These are phyloP conservation scores for Frankliniella intonsa DNA, from an alignment of 2,888 invertebrate species.

Conservation along the genomic window DNA sequence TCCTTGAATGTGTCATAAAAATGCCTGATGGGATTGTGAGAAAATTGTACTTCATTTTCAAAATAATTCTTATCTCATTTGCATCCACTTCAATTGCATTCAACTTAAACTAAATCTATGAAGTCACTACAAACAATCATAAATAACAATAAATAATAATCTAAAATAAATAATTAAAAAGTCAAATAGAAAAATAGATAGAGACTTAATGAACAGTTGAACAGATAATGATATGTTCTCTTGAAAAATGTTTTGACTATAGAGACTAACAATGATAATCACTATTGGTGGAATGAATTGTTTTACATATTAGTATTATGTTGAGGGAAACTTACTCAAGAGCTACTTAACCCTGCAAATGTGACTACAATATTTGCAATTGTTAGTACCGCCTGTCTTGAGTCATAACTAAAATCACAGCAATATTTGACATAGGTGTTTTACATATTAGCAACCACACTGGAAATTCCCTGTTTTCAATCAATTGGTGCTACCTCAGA, in stretches of 20 bases:
- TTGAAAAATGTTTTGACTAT: background rate
- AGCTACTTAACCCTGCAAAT: background rate
- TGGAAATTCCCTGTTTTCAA: background rate
- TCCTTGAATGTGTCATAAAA: too few species aligned
- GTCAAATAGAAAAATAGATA: background rate
- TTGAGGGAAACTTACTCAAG: too few species aligned
- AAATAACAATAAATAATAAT: background rate
- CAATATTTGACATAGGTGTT: slow-evolving; percentile 19
- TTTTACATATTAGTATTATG: too few species aligned
- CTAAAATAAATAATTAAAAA: background rate
- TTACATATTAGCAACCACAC: background rate
- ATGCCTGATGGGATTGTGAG: too few species aligned
- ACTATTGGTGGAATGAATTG: too few species aligned
- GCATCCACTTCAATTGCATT: too few species aligned
- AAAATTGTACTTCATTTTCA: too few species aligned
- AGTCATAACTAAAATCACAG: slow-evolving; percentile 14
- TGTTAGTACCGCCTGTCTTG: background rate
- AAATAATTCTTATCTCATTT: too few species aligned
- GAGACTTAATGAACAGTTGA: background rate
- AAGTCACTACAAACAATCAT: background rate
- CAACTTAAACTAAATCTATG: background rate
- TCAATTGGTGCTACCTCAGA: slow-evolving; percentile 36
- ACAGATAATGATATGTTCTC: background rate
- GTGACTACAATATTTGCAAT: background rate
- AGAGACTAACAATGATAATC: too few species aligned